Conservation (phyloP, 2,888 invertebrate genomes). For the Philopedon plagiatum region DNA sequence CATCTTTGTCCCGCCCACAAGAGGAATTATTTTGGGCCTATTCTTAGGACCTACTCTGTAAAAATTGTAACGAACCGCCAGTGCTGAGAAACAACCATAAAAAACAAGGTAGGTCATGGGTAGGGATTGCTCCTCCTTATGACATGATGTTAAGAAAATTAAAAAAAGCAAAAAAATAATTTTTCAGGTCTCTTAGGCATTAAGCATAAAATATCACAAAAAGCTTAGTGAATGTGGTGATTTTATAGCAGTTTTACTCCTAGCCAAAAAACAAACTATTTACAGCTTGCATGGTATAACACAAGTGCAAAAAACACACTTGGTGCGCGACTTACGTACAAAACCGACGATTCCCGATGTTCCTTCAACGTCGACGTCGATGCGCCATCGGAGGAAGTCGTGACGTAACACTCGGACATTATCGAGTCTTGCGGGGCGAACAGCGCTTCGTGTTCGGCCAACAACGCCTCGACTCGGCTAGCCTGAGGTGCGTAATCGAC, state of each 20-base stretch:
- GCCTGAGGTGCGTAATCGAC: slow-evolving; percentile 22
- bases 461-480: slow-evolving; percentile 39
- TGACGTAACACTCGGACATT: slow-evolving; percentile 39
- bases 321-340: slow-evolving; percentile 43
- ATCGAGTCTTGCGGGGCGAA: slow-evolving; percentile 39
- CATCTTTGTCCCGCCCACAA: no score
- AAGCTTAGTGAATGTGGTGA: slow-evolving; percentile 4
- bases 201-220: neutral
- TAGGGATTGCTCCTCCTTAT: no score
- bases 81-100: no score
- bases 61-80: no score
- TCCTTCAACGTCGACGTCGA: slow-evolving; percentile 5
- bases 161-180: neutral
- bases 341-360: slow-evolving; percentile 23
- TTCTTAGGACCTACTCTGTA: no score
- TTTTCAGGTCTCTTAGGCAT: neutral
- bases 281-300: slow-evolving; percentile 57
- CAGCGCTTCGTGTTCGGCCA: slow-evolving; percentile 45
- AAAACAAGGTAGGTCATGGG: no score
- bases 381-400: slow-evolving; percentile 25
- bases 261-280: slow-evolving; percentile 44
- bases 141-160: no score
- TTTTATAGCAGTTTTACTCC: neutral
- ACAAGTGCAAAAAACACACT: slow-evolving; percentile 34
- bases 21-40: no score